Percentiles rank a stretch among this genome's conserved stretches.
phyloP scores from a whole-genome alignment of 2,888 invertebrate species.

The Melipona beecheii region DNA sequence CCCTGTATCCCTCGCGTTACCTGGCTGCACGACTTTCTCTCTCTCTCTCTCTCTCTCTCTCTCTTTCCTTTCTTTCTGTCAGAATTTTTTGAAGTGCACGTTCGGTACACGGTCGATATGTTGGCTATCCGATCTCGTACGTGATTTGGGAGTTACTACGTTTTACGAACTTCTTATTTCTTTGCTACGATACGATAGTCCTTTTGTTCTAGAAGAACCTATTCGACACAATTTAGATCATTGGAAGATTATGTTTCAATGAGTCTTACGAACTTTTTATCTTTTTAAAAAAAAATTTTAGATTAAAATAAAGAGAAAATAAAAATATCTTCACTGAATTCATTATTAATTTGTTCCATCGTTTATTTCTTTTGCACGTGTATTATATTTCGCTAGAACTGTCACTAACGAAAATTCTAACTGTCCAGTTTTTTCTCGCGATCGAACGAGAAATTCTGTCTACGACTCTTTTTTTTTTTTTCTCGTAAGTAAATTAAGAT shows the following conservation, averaged over 20 bases:
- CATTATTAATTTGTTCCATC: not conserved
- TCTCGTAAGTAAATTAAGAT: not conserved
- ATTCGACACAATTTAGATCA: not conserved
- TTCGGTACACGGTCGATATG: not conserved
- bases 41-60: constrained; percentile 64
- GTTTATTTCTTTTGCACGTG: not conserved
- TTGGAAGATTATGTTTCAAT: not conserved
- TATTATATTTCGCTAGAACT: not conserved
- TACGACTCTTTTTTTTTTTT: too few relatives aligned
- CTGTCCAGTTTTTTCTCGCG: not conserved
- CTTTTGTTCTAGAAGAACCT: not conserved
- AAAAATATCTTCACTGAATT: not conserved
- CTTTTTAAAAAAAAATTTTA: too few relatives aligned
- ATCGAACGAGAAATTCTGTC: not conserved
- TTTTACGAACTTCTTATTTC: not conserved
- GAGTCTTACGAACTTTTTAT: too few relatives aligned
- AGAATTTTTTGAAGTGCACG: not conserved
- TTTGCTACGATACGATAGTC: not conserved
- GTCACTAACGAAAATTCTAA: not conserved
- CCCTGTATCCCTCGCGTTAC: not conserved
- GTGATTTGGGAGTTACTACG: not conserved
- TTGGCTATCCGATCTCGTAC: not conserved
- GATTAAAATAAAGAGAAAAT: too few relatives aligned
- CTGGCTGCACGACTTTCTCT: constrained; percentile 56
- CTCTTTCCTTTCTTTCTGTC: constrained; percentile 34